Base-by-base conservation (phyloP, 2,888 invertebrate species). In the Philaethria dido region DNA sequence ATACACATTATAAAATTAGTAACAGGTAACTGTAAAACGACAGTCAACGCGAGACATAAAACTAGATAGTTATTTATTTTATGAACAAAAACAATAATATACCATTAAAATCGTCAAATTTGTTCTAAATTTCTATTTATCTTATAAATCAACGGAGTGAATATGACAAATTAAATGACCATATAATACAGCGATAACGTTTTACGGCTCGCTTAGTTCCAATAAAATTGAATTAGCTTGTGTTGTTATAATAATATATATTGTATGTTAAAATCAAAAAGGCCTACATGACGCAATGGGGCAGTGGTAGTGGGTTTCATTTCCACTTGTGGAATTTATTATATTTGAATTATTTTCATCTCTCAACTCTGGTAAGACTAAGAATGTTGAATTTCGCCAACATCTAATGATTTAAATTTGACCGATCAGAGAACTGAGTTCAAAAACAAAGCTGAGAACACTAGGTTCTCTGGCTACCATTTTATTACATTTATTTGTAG, bases 111-210 rank as follows among this genome's bases (percentile, higher is more conserved):
- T 45, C 16, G 14, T 45, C 57, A 42, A 45, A 45, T 60, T 29
- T 60, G 45, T 45, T 45, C 18, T 45, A 18, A 45, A 45, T 60
- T 60, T 45, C 60, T 45, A 25, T 57, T 57, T 57, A 25, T 42
- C 42, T 57, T 57, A 57, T 57, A 57, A 22, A 57, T 57, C 22
- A 42, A 9, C 13, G 22, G 47, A 47, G 18, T 47, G 47, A 11
- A 3, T 13, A 57, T 57, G 22, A 25, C 57, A 22, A 25, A 57
- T 22, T 42, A 57, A 57, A 57, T n/a, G n/a, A 0, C 25, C 20
- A 42, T 57, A 39, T 39, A 20, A 55, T 54, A 54, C 8, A 20
- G 20, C 36, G 36, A 39, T 55, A 57, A 57, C 39, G n/a, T 57
- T 57, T 57, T 22, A 57, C 57, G 42, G 25, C 16, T n/a, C 25